Percentiles rank a stretch among this genome's conserved stretches.
Evolutionary conservation across 2,113 vertebrate species (phyloP).

Genomic region (Aegithalos caudatus): DNA sequence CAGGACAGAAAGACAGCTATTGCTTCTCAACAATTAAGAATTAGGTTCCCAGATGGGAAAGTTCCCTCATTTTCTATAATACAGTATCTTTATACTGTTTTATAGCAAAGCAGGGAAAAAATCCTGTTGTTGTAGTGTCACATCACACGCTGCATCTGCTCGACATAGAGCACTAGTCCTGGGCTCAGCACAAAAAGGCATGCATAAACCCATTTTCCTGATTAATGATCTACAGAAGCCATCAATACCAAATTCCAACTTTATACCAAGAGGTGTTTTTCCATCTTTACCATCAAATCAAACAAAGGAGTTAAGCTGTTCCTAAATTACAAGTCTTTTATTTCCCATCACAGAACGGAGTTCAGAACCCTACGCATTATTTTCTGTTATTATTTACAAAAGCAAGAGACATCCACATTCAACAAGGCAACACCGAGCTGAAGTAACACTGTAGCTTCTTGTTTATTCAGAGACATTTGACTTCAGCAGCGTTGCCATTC

Average conservation of each 20-base stretch:
- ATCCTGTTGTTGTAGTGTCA: neutral
- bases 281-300: neutral
- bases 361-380: neutral
- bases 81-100: neutral
- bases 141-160: neutral
- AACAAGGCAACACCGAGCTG: neutral
- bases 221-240: slow-evolving; percentile 67
- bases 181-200: neutral
- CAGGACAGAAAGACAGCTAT: neutral
- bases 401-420: neutral
- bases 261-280: slow-evolving; percentile 12
- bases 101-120: neutral
- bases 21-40: neutral
- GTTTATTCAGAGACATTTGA: slow-evolving; percentile 38
- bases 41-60: neutral
- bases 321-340: neutral
- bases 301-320: neutral
- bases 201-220: slow-evolving; percentile 3
- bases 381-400: neutral
- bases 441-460: neutral
- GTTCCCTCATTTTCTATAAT: neutral
- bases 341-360: neutral
- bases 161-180: neutral
- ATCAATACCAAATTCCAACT: slow-evolving; percentile 52
- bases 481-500: neutral